Evolutionary conservation across 2,113 vertebrate genomes (phyloP), one percentile per base, ranked within the genome.

Genomic region (Bos indicus): DNA sequence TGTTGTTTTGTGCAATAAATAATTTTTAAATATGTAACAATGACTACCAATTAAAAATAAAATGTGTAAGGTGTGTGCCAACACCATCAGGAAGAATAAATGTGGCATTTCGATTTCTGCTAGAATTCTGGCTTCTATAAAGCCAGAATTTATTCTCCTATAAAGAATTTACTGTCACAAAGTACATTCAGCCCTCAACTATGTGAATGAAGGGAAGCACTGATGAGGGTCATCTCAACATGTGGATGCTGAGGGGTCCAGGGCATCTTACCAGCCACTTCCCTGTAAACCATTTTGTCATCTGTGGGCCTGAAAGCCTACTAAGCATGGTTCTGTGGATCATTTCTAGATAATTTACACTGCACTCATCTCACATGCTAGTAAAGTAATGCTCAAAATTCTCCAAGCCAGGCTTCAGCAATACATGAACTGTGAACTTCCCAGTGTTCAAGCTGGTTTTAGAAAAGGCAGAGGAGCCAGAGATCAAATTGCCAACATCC

Each of bases 21-120:
- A 96, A 30, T 48, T 77, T 90, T 89, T 54, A 40, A 88, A 96
- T 77, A 78, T 74, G 26, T 84, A 88, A 94, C 78, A 93, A 56
- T 92, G 71, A 94, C 87, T 89, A 74, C 14, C 82, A 98, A 91
- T 94, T 97, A 94, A 97, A 98, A 97, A 89, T 87, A 96, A 98
- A 98, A 91, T 87, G 89, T 23, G 56, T n/a, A 86, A 95, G 51
- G 81, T 91, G 16, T 88, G 81, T 93, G 95, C 85, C 89, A 94
- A 88, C 52, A 95, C 52, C 71, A 95, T 59, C 64, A 83, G 93
- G 54, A 97, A 94, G 36, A 46, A 91, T 46, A 97, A 96, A 82
- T 10, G 2, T 54, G 71, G 12, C 67, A 78, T 74, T 98, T 93
- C 88, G 81, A n/a, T 92, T 96, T 97, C 52, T 96, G 78, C 10